These are phyloP conservation scores for Callimorpha dominula DNA, from an alignment of 2,888 invertebrate species.

Conservation along the genomic window DNA sequence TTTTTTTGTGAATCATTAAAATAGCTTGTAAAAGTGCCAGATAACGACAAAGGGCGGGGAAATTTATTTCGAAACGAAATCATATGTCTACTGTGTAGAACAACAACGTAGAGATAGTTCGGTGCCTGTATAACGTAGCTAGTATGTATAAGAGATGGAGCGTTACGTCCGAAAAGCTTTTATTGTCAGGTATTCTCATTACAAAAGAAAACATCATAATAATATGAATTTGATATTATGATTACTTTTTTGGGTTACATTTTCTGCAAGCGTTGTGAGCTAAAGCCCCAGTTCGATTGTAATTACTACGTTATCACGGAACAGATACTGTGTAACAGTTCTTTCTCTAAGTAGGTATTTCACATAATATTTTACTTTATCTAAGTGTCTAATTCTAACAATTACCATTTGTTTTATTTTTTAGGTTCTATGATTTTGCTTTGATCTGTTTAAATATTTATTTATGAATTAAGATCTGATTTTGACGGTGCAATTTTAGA, in stretches of 20 bases:
- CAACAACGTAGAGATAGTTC: constrained; percentile 77
- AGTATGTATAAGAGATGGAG: constrained; percentile 54
- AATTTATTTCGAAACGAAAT: constrained; percentile 85
- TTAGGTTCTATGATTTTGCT: constrained; percentile 85
- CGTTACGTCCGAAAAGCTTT: constrained; percentile 28
- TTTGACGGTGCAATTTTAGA: constrained; percentile 67
- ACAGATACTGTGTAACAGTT: constrained; percentile 79
- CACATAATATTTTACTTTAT: constrained; percentile 76
- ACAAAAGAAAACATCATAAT: constrained; percentile 20
- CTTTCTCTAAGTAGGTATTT: constrained; percentile 76
- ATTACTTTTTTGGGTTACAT: constrained; percentile 39
- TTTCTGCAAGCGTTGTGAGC: constrained; percentile 73
- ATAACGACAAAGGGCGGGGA: constrained; percentile 69
- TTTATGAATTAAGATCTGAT: constrained; percentile 76
- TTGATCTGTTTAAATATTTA: constrained; percentile 82
- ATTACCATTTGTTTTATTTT: constrained; percentile 77
- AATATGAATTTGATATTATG: constrained; percentile 20
- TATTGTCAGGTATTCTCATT: constrained; percentile 12
- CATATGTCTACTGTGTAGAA: constrained; percentile 87
- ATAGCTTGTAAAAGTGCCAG: constrained; percentile 56
- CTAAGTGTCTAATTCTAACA: constrained; percentile 80
- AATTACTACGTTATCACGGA: constrained; percentile 63
- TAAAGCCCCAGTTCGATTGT: constrained; percentile 68
- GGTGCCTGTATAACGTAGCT: constrained; percentile 69
- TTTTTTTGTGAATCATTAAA: constrained; percentile 49